Evolutionary conservation across 2,113 vertebrate genomes (phyloP).

Genomic region (Otis tarda): DNA sequence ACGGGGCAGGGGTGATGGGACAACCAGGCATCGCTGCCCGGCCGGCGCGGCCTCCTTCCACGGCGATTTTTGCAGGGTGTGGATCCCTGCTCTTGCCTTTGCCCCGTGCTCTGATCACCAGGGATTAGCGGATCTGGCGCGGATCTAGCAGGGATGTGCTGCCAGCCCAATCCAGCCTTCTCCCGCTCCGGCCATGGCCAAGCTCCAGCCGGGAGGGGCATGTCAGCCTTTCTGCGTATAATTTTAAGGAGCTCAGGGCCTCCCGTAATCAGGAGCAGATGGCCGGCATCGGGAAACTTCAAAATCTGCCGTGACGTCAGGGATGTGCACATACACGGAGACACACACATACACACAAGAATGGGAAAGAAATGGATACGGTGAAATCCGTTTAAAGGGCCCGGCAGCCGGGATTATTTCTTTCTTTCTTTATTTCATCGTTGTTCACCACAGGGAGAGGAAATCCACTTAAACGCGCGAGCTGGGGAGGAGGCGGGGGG

Average conservation of each 20-base stretch:
- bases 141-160: not conserved
- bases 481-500: not conserved
- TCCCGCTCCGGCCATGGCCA: not conserved
- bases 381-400: constrained; percentile 39
- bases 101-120: fast-evolving
- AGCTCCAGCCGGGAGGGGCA: not conserved
- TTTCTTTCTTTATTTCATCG: not conserved
- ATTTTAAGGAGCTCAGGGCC: constrained; percentile 70
- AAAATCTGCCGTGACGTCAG: constrained; percentile 71
- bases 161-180: fast-evolving
- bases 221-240: not conserved
- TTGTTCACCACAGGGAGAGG: not conserved
- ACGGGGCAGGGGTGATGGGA: not conserved
- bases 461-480: constrained; percentile 18
- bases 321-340: not conserved
- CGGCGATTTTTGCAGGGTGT: not conserved
- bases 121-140: not conserved
- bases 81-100: not conserved
- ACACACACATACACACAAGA: not conserved
- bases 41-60: fast-evolving
- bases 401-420: not conserved
- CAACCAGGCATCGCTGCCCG: fast-evolving
- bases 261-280: constrained; percentile 72
- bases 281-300: constrained; percentile 64
- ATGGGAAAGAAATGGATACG: not conserved